These are phyloP conservation scores for Silurus glanis DNA, from an alignment of 2,113 vertebrate genomes.

Conservation along the genomic window DNA sequence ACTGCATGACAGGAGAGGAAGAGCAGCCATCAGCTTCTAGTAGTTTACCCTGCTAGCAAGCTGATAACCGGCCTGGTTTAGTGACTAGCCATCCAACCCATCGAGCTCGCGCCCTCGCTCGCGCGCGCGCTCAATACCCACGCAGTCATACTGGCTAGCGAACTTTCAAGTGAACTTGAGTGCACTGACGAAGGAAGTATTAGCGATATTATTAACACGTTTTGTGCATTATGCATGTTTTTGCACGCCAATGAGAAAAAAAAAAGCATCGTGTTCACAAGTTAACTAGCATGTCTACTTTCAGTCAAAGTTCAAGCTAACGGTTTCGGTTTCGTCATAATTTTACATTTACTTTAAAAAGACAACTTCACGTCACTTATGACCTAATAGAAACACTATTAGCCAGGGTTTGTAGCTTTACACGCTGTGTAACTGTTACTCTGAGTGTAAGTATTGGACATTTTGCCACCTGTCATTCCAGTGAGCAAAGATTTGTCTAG, in stretches of 20 bases:
- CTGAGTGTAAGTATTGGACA: background rate
- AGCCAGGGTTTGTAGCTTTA: background rate
- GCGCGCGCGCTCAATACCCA: background rate
- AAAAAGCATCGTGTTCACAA: too few relatives aligned
- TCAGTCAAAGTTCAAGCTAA: background rate
- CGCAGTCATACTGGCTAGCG: background rate
- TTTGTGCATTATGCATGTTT: too few relatives aligned
- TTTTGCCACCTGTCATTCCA: background rate
- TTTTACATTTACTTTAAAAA: too few relatives aligned
- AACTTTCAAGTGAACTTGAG: background rate
- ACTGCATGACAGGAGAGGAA: background rate
- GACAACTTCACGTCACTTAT: background rate
- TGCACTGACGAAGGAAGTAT: background rate
- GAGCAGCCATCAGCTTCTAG: too few relatives aligned
- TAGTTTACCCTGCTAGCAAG: background rate
- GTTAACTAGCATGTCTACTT: background rate
- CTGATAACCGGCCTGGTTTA: constrained; percentile 41
- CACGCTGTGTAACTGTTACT: background rate
- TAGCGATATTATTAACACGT: background rate
- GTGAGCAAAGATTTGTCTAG: background rate
- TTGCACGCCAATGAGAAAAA: too few relatives aligned
- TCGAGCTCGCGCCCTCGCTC: background rate
- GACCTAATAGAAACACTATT: background rate
- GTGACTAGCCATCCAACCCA: background rate
- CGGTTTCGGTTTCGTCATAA: background rate